Conservation (phyloP, 1,140 invertebrate species). For the Phymorhynchus buccinoides region DNA sequence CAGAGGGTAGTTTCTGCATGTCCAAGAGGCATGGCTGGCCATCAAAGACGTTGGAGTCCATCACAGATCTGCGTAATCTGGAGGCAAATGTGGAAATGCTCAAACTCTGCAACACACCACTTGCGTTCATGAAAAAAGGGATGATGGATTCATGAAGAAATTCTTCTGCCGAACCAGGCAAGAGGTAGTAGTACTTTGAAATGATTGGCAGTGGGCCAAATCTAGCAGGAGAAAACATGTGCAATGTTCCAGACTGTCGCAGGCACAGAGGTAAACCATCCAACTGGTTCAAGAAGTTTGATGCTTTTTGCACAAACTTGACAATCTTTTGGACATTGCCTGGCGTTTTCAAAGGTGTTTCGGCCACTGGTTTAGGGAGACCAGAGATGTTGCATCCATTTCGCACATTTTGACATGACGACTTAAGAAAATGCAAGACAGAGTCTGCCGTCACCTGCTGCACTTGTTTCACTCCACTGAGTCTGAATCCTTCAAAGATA, state of each 20-base stretch:
- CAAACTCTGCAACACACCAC: not conserved
- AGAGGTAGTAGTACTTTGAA: not conserved
- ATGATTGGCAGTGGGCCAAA: not conserved
- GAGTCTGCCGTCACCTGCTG: slow-evolving; percentile 20
- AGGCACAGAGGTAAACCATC: slow-evolving; percentile 26
- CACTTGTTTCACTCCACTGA: not conserved
- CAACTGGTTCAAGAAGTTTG: not conserved
- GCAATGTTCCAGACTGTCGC: slow-evolving; percentile 8
- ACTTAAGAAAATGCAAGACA: slow-evolving; percentile 8
- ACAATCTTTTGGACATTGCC: not conserved
- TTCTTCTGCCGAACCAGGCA: not conserved
- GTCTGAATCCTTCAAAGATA: not conserved
- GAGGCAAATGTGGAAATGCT: slow-evolving; percentile 7
- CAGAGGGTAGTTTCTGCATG: not conserved
- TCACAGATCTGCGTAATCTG: not conserved
- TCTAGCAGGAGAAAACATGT: not conserved
- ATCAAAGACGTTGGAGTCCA: not conserved
- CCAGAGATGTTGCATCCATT: not conserved
- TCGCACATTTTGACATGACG: not conserved
- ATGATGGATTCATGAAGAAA: slow-evolving; percentile 12
- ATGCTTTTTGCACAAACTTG: not conserved
- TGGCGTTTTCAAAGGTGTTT: slow-evolving; percentile 17
- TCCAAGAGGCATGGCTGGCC: not conserved
- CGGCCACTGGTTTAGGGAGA: not conserved
- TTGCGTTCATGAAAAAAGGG: not conserved